phyloP scores from a whole-genome alignment of 2,113 vertebrate genomes.

The Microcebus jonahi region DNA sequence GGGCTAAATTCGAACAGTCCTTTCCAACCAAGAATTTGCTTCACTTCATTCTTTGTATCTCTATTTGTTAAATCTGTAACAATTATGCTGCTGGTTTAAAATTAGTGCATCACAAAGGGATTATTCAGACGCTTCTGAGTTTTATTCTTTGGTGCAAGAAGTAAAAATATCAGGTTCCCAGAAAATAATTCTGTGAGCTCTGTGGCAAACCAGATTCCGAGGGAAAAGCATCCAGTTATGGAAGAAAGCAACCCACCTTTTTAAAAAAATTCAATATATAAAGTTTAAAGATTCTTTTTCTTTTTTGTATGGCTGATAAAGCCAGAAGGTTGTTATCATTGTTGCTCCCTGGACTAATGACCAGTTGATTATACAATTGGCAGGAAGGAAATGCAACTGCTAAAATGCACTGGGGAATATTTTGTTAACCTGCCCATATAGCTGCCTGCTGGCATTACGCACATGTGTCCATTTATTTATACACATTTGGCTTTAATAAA shows the following conservation, averaged over 20 bases:
- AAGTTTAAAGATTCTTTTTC: neutral
- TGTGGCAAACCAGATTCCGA: neutral
- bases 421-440: constrained; percentile 4
- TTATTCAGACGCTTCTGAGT: neutral
- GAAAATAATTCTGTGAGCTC: neutral
- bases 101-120: neutral
- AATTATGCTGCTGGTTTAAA: constrained; percentile 31
- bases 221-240: neutral
- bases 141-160: neutral
- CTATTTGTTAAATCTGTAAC: neutral
- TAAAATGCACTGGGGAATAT: neutral
- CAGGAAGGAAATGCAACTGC: neutral
- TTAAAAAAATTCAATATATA: neutral
- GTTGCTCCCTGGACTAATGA: neutral
- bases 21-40: neutral
- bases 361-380: neutral
- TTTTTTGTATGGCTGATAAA: neutral
- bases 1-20: neutral
- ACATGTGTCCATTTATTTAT: neutral
- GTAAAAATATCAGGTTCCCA: neutral
- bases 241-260: neutral
- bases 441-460: neutral
- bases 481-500: constrained; percentile 36
- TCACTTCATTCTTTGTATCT: neutral
- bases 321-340: constrained; percentile 5